Conservation (phyloP, 2,113 vertebrate genomes). For the Pangasianodon gigas region DNA sequence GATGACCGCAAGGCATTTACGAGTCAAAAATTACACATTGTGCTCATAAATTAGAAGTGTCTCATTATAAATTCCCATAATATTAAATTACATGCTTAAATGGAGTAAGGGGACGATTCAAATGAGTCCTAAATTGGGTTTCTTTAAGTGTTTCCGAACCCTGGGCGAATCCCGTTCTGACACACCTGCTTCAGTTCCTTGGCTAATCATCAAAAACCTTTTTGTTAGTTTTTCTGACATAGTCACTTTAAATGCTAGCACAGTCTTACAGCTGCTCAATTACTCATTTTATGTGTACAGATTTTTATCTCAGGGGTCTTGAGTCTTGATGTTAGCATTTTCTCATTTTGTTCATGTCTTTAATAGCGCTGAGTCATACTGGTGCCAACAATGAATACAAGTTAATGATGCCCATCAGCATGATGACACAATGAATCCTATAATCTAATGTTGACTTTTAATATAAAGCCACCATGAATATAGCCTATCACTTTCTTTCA, state of each 20-base stretch:
- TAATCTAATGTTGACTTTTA: neutral
- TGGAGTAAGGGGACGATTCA: neutral
- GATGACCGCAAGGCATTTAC: slow-evolving; percentile 50
- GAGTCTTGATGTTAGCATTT: neutral
- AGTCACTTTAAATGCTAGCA: neutral
- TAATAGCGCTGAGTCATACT: neutral
- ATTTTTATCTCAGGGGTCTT: neutral
- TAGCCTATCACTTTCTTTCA: neutral
- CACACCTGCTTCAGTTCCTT: neutral
- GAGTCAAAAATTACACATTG: slow-evolving; percentile 46
- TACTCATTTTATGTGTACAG: neutral
- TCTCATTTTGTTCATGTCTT: neutral
- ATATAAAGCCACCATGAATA: neutral
- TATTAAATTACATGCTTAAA: slow-evolving; percentile 8
- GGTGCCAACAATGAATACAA: too few relatives aligned
- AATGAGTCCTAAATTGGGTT: neutral
- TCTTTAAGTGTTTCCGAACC: neutral
- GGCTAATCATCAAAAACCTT: neutral
- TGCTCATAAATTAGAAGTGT: slow-evolving; percentile 23
- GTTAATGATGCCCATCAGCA: neutral
- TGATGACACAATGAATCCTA: neutral
- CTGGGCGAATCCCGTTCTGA: neutral
- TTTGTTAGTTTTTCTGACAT: neutral
- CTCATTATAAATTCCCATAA: slow-evolving; percentile 34
- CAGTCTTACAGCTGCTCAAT: neutral